Percentiles rank a stretch among this genome's conserved stretches.
These are phyloP conservation scores for Ferrisia virgata DNA, from an alignment of 2,888 invertebrate genomes.

Conservation along the genomic window DNA sequence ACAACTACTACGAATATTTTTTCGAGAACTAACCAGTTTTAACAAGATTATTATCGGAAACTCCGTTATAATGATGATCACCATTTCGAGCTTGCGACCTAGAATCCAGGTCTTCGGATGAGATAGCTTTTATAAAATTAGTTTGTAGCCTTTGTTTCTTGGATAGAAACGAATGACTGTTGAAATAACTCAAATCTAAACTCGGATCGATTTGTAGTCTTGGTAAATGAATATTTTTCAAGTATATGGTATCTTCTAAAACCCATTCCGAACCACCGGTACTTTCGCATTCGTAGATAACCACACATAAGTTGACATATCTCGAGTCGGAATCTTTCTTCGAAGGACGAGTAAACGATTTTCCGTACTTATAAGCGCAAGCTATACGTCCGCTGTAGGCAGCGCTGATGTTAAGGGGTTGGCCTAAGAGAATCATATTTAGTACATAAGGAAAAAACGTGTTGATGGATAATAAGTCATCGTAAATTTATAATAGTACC, in stretches of 20 bases:
- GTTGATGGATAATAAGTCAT: no score
- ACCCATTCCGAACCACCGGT: slow-evolving; percentile 89
- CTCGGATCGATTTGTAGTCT: slow-evolving; percentile 73
- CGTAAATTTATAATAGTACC: slow-evolving; percentile 56
- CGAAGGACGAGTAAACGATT: slow-evolving; percentile 79
- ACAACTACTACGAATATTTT: background rate
- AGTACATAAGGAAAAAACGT: background rate
- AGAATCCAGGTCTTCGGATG: slow-evolving; percentile 66
- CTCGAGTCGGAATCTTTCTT: slow-evolving; percentile 73
- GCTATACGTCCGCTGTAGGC: slow-evolving; percentile 97
- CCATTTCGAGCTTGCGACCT: slow-evolving; percentile 56
- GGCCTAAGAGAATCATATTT: slow-evolving; percentile 59
- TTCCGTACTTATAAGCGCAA: slow-evolving; percentile 92
- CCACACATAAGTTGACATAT: slow-evolving; percentile 86
- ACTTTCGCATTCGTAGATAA: slow-evolving; percentile 98
- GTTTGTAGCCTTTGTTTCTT: slow-evolving; percentile 80
- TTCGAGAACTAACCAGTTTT: slow-evolving; percentile 49
- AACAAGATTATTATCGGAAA: slow-evolving; percentile 49
- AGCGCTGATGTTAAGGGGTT: slow-evolving; percentile 88
- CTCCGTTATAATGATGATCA: slow-evolving; percentile 49
- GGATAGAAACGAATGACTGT: slow-evolving; percentile 69
- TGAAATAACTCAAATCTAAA: slow-evolving; percentile 76
- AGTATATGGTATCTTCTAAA: slow-evolving; percentile 89
- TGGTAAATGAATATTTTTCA: slow-evolving; percentile 86
- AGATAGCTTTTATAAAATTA: slow-evolving; percentile 71